Evolutionary conservation across 2,113 vertebrate genomes (phyloP).

Genomic region (Cervus canadensis): DNA sequence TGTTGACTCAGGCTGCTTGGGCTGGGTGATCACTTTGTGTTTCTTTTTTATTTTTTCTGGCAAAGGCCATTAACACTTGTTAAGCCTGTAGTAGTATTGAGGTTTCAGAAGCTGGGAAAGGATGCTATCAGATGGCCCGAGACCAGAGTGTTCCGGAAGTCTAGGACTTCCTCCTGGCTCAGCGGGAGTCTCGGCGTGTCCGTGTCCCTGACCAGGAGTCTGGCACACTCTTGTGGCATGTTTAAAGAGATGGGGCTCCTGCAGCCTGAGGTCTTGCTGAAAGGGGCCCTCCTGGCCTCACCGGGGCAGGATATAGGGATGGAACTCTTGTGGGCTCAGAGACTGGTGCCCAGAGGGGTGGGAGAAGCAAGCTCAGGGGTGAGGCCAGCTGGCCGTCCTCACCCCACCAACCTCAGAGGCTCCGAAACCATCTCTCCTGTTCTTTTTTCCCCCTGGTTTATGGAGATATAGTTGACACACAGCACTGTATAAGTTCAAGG

Average conservation of each 20-base stretch:
- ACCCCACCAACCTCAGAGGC: neutral
- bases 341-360: neutral
- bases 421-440: neutral
- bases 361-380: neutral
- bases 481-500: neutral
- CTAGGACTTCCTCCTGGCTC: neutral
- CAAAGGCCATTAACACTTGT: neutral
- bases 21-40: neutral
- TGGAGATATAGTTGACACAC: too few species aligned
- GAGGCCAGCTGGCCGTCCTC: too few species aligned
- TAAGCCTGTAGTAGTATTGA: neutral
- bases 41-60: neutral
- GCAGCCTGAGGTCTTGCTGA: neutral
- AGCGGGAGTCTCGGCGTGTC: accelerated
- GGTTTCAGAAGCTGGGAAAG: neutral
- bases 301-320: accelerated
- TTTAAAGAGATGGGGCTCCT: neutral
- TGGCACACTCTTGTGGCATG: accelerated
- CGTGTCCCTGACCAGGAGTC: neutral
- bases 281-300: neutral
- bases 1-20: neutral
- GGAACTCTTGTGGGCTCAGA: too few species aligned
- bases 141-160: neutral
- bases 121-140: neutral
- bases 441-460: neutral